Base-by-base conservation (phyloP, 1,140 invertebrate genomes). In the Drosophila equinoxialis region DNA sequence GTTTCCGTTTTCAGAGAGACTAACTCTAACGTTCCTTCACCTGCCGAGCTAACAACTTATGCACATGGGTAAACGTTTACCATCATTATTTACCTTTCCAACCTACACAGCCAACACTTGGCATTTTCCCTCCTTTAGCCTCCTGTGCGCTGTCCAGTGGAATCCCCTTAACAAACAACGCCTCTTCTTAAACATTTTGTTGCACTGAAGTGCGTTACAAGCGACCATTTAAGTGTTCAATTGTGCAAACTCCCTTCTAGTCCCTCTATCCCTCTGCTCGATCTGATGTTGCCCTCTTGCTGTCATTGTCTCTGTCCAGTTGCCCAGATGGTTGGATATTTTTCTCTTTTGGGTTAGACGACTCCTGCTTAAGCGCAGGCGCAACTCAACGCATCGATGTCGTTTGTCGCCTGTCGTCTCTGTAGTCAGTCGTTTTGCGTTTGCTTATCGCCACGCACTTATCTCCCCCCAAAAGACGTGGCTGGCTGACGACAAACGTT, bases 401-500 rank as follows among this genome's bases (percentile, higher is more conserved):
- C 84, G 82, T 64, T 79, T 77, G 68, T 70, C 65, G 65, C 48
- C 61, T 74, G 72, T 87, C 83, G 82, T 39, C 11, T 82, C 68
- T 76, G 76, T 77, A 71, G 82, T 78, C 75, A 77, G 75, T 57
- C 65, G 57, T 59, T 51, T 51, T 51, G 45, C 57, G 62, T 63
- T 45, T 45, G 83, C 83, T 87, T 87, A 87, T 87, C 84, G 83
- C 83, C 83, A 86, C 83, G 83, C 83, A 86, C 83, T 86, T 86
- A 86, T 86, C 83, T 87, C 63, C 51, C 71, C 39, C 37, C 57
- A 39, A 62, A 62, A 62, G 39, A 62, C 60, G 23, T 45, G 57
- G 51, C 68, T 71, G 67, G 51, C 68, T 71, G 74, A 77, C 67
- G 74, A 77, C 74, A 76, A 51, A 74, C 74, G 65, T 55, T 58